Conservation (phyloP, 2,113 vertebrate genomes). For the Piaya cayana region DNA sequence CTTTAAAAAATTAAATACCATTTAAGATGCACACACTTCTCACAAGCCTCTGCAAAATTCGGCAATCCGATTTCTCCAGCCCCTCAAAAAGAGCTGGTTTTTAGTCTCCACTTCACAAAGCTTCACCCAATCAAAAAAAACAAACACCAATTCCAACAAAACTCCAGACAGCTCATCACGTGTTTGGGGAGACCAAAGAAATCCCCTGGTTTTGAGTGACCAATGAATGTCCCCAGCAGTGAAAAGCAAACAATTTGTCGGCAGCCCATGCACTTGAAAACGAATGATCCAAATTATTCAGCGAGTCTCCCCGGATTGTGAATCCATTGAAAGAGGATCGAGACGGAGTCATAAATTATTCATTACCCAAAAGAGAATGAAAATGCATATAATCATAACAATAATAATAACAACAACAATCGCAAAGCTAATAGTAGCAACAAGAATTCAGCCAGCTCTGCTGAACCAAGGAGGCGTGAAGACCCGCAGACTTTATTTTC, state of each 20-base stretch:
- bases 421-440: neutral
- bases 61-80: neutral
- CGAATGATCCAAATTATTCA: conserved; percentile 63
- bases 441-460: neutral
- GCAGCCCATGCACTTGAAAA: conserved; percentile 50
- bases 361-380: conserved; percentile 28
- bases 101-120: neutral
- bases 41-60: neutral
- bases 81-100: neutral
- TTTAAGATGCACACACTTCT: neutral
- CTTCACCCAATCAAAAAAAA: neutral
- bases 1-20: neutral
- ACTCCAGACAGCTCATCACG: conserved; percentile 36
- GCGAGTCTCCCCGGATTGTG: conserved; percentile 53
- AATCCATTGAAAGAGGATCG: conserved; percentile 50
- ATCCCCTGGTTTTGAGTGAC: conserved; percentile 35
- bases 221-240: conserved; percentile 25
- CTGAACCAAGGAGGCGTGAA: neutral
- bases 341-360: conserved; percentile 62
- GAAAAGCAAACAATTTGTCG: conserved; percentile 61
- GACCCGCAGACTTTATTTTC: neutral
- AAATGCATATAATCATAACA: conserved; percentile 57
- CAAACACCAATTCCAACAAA: neutral
- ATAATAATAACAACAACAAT: conserved; percentile 50
- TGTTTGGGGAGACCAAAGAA: conserved; percentile 18